Evolutionary conservation across 2,888 invertebrate genomes (phyloP).

Genomic region (Stenchaetothrips biformis): DNA sequence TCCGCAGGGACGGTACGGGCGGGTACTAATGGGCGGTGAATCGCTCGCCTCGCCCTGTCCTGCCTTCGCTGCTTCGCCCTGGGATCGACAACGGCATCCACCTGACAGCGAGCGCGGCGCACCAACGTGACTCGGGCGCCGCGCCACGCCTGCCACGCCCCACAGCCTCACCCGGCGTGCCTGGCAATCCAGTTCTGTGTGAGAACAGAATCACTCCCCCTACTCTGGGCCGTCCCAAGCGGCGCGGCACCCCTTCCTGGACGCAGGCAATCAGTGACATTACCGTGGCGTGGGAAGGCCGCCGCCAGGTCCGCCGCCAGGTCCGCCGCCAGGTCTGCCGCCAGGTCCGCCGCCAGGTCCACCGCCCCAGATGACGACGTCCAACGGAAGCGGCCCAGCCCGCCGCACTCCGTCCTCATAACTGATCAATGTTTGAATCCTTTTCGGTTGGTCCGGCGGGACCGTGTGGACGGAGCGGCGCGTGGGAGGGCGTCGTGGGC

Average conservation of each 20-base stretch:
- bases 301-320: neutral
- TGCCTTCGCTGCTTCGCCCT: neutral
- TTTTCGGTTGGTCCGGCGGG: too few species aligned
- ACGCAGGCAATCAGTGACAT: slow-evolving; percentile 14
- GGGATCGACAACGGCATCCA: neutral
- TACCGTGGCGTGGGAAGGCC: slow-evolving; percentile 11
- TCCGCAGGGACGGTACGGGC: neutral
- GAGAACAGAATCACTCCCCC: slow-evolving; percentile 14
- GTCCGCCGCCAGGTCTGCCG: neutral
- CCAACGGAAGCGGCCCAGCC: neutral
- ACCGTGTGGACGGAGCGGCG: too few species aligned
- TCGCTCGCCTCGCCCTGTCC: neutral
- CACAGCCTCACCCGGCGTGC: neutral
- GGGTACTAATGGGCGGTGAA: slow-evolving; percentile 5
- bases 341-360: neutral
- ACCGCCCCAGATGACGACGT: neutral
- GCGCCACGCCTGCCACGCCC: neutral
- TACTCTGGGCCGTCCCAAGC: neutral
- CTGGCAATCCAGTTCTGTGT: slow-evolving; percentile 19
- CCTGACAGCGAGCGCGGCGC: neutral
- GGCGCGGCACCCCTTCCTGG: too few species aligned
- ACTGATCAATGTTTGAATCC: too few species aligned
- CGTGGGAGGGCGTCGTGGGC: too few species aligned
- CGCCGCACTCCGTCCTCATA: neutral
- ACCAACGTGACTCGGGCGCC: neutral